Conservation (phyloP, 1,140 invertebrate genomes). For the Drusus annulatus region DNA sequence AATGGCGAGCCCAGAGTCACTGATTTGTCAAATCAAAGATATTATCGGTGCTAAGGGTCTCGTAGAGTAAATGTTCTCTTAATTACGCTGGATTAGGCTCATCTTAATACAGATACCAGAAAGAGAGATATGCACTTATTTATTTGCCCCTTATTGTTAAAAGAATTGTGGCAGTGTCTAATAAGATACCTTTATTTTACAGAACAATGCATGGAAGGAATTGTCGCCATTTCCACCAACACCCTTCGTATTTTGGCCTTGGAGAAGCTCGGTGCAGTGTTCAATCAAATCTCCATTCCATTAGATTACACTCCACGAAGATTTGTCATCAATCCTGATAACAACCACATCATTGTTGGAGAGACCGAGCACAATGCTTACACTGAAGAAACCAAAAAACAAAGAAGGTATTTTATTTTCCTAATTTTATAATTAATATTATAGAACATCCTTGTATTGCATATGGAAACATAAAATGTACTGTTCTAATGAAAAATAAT, state of each 20-base stretch:
- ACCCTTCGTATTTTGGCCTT: conserved; percentile 97
- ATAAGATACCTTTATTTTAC: conserved; percentile 61
- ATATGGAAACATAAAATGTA: too few relatives aligned
- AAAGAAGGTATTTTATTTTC: conserved; percentile 76
- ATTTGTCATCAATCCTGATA: conserved; percentile 94
- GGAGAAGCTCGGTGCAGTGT: conserved; percentile 98
- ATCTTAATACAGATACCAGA: conserved; percentile 45
- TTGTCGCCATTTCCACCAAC: conserved; percentile 98
- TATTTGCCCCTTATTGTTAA: background rate
- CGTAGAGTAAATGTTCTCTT: conserved; percentile 49
- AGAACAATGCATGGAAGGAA: conserved; percentile 99
- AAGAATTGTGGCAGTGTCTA: background rate
- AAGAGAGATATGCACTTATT: conserved; percentile 49
- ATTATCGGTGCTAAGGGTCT: conserved; percentile 55
- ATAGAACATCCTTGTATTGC: too few relatives aligned
- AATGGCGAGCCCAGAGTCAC: conserved; percentile 57
- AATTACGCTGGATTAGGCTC: conserved; percentile 41
- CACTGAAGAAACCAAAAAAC: conserved; percentile 96
- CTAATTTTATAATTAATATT: conserved; percentile 26
- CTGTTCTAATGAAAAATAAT: too few relatives aligned
- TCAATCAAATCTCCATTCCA: conserved; percentile 94
- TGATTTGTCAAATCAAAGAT: conserved; percentile 48
- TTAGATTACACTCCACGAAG: conserved; percentile 97
- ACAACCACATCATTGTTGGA: conserved; percentile 92
- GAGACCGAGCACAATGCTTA: conserved; percentile 99